These are phyloP conservation scores for Dioctria linearis DNA, from an alignment of 2,888 invertebrate species.

Conservation along the genomic window DNA sequence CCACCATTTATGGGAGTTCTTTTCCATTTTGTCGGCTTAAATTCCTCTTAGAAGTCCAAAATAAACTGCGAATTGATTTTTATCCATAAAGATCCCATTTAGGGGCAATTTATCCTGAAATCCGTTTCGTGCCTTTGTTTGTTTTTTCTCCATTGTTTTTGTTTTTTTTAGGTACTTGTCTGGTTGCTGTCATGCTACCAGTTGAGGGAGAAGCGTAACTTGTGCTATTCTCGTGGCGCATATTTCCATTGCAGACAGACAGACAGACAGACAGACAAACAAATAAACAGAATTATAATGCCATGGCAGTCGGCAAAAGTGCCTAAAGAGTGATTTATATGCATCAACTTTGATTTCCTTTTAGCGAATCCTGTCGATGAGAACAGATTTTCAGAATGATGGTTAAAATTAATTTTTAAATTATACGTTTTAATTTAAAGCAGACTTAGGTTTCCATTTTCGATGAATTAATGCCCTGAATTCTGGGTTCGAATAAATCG, in stretches of 20 bases:
- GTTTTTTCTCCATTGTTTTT: neutral
- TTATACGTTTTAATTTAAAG: too few species aligned
- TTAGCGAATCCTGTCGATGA: slow-evolving; percentile 9
- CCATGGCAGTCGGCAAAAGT: neutral
- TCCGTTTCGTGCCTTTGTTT: slow-evolving; percentile 9
- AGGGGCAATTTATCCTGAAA: slow-evolving; percentile 44
- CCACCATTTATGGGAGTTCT: neutral
- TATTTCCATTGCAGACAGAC: slow-evolving; percentile 31
- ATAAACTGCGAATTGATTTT: slow-evolving; percentile 39
- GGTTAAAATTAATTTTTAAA: slow-evolving; percentile 10
- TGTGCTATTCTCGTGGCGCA: slow-evolving; percentile 22
- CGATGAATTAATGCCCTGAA: too few species aligned
- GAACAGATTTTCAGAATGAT: slow-evolving; percentile 1
- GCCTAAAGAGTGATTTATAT: slow-evolving; percentile 34
- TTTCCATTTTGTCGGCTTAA: neutral
- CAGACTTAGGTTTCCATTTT: too few species aligned
- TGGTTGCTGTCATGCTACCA: neutral
- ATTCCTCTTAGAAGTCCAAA: slow-evolving; percentile 24
- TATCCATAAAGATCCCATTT: slow-evolving; percentile 47
- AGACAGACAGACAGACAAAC: slow-evolving; percentile 35
- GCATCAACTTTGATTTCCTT: slow-evolving; percentile 12
- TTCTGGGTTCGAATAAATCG: too few species aligned
- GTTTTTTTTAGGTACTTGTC: neutral
- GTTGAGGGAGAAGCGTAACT: slow-evolving; percentile 18
- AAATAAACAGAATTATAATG: neutral